Percentiles rank a stretch among this genome's conserved stretches.
Conservation (phyloP, 2,888 invertebrate genomes). For the Chloromyia formosa region DNA sequence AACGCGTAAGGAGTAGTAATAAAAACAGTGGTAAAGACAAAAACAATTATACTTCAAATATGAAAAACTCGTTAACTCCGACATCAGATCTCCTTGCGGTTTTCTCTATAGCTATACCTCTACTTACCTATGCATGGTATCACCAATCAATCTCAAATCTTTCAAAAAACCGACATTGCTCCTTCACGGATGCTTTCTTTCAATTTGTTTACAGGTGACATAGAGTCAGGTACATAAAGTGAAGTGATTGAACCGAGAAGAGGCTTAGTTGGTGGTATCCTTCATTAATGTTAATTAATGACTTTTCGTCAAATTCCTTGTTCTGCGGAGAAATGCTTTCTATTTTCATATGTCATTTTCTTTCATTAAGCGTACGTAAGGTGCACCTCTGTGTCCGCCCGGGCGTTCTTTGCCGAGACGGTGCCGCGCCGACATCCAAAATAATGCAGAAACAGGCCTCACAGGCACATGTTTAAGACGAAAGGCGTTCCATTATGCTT, state of each 20-base stretch:
- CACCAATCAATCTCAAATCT: background rate
- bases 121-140: background rate
- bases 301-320: conserved; percentile 11
- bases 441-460: background rate
- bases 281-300: conserved; percentile 36
- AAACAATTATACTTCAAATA: no score
- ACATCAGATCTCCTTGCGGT: no score
- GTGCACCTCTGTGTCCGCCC: conserved; percentile 2
- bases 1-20: no score
- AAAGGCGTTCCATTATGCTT: conserved; percentile 34
- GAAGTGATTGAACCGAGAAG: conserved; percentile 5
- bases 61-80: no score
- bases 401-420: background rate
- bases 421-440: background rate
- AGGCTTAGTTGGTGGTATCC: conserved; percentile 36
- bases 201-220: conserved; percentile 43
- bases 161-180: conserved; percentile 18
- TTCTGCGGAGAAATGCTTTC: conserved; percentile 32
- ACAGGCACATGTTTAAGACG: background rate
- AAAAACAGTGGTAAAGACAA: no score
- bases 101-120: no score
- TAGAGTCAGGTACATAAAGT: conserved; percentile 28
- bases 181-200: conserved; percentile 1
- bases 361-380: conserved; percentile 7
- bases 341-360: background rate